Conservation (phyloP, 2,888 invertebrate species). For the Notocelia uddmanniana region DNA sequence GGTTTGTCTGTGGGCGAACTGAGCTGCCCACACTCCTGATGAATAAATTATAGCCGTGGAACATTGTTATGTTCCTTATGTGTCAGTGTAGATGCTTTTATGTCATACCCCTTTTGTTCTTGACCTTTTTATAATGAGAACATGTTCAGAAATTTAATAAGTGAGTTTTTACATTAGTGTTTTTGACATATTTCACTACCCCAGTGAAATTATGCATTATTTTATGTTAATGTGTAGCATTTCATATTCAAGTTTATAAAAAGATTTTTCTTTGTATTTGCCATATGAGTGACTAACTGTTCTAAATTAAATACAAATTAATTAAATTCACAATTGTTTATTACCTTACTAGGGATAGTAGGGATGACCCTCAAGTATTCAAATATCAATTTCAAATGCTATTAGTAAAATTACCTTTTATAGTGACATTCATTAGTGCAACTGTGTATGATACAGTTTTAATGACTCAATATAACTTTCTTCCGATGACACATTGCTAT, state of each 20-base stretch:
- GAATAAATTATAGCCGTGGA: conserved; percentile 82
- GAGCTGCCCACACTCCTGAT: conserved; percentile 76
- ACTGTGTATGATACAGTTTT: neutral
- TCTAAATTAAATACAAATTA: neutral
- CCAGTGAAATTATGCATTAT: neutral
- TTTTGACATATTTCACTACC: neutral
- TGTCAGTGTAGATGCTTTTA: conserved; percentile 68
- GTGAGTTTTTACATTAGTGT: conserved; percentile 42
- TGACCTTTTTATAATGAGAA: conserved; percentile 53
- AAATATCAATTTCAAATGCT: conserved; percentile 13
- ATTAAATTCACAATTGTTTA: neutral
- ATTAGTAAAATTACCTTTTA: neutral
- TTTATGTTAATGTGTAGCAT: neutral
- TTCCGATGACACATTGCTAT: conserved; percentile 5
- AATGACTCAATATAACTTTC: conserved; percentile 25
- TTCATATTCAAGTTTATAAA: neutral
- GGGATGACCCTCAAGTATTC: conserved; percentile 2
- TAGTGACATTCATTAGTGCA: neutral
- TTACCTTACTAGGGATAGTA: neutral
- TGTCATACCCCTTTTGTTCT: conserved; percentile 60
- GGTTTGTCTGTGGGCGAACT: conserved; percentile 78
- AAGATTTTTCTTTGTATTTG: neutral
- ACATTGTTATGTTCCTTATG: conserved; percentile 77
- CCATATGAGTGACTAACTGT: neutral
- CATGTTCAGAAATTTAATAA: conserved; percentile 47